phyloP scores from a whole-genome alignment of 2,113 vertebrate species.

The Dipodomys stephensi region DNA sequence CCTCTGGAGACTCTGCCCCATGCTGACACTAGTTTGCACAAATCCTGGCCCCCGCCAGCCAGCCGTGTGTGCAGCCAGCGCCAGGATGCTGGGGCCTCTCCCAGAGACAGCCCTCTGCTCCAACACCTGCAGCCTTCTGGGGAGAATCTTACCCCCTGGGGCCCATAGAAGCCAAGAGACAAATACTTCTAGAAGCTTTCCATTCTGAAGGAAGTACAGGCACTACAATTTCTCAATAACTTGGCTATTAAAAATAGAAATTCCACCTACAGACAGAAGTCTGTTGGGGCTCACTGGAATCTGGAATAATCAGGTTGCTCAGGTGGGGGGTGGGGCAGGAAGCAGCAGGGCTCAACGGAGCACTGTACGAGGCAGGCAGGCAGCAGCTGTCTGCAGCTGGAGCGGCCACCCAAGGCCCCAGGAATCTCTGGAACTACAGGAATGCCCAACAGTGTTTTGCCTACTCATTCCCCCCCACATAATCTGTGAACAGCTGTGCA shows the following conservation, averaged over 20 bases:
- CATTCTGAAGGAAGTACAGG: background rate
- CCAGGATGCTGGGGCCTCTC: background rate
- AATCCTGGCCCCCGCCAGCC: background rate
- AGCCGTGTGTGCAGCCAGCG: too few species aligned
- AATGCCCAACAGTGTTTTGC: background rate
- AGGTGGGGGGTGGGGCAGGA: background rate
- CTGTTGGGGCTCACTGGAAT: background rate
- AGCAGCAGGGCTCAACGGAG: background rate
- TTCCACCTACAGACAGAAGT: background rate
- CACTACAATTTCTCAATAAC: background rate
- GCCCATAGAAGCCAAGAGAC: background rate
- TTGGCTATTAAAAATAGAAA: constrained; percentile 50
- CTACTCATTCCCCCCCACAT: background rate
- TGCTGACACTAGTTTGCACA: background rate
- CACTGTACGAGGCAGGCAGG: fast-evolving
- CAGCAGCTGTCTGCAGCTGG: background rate
- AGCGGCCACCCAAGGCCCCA: background rate
- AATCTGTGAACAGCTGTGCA: background rate
- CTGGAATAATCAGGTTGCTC: background rate
- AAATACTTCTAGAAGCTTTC: constrained; percentile 48
- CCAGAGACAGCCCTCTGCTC: background rate
- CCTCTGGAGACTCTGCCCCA: background rate
- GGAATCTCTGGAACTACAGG: background rate
- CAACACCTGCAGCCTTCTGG: background rate
- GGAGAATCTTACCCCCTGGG: background rate